Percentiles rank a stretch among this genome's conserved stretches.
These are phyloP conservation scores for sheep (Ovis aries) DNA, from an alignment of 2,113 vertebrate genomes.

Conservation along the genomic window DNA sequence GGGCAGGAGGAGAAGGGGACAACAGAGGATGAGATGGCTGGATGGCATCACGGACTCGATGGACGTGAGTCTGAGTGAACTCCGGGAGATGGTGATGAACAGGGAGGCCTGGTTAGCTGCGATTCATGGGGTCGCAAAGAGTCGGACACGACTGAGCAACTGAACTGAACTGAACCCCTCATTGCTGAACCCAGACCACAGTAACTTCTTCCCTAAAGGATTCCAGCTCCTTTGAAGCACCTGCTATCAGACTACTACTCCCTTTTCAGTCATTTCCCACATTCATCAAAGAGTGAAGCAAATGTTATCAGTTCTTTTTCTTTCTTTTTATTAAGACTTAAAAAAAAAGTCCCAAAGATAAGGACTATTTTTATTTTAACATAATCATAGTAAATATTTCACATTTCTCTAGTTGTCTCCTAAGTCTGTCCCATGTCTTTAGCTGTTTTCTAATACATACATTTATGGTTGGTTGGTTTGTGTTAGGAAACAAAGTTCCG, in stretches of 20 bases:
- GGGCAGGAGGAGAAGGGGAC: too few species aligned
- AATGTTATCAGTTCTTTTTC: neutral
- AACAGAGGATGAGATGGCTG: too few species aligned
- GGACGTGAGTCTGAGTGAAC: too few species aligned
- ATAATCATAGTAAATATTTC: neutral
- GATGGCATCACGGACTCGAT: too few species aligned
- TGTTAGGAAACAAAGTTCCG: neutral
- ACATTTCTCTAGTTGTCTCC: neutral
- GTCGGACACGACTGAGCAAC: too few species aligned
- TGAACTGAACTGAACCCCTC: neutral
- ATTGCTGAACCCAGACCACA: neutral
- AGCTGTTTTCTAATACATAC: neutral
- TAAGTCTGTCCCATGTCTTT: neutral
- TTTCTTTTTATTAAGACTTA: neutral
- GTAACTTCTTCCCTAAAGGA: neutral
- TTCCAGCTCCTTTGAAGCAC: neutral
- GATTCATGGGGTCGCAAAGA: too few species aligned
- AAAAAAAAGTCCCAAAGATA: neutral
- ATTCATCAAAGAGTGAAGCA: neutral
- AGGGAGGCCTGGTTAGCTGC: too few species aligned
- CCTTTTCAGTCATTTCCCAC: neutral
- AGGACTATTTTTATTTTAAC: conserved; percentile 8
- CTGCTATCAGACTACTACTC: neutral
- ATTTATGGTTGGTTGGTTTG: neutral
- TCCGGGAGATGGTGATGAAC: too few species aligned